Conservation (phyloP, 1,140 invertebrate species). For the Musca vetustissima region DNA sequence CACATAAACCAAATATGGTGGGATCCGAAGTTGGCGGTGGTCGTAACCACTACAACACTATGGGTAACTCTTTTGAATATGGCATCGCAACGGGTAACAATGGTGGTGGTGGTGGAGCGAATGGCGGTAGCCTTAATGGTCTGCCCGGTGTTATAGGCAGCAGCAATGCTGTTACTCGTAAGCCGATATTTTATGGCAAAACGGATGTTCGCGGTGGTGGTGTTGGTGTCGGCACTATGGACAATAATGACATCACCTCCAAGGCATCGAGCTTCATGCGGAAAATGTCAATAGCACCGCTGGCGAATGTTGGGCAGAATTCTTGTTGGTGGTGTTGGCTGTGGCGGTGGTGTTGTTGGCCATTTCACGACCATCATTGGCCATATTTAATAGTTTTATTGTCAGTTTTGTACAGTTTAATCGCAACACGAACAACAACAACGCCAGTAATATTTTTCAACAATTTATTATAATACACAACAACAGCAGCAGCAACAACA, state of each 20-base stretch:
- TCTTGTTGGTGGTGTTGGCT: slow-evolving; percentile 32
- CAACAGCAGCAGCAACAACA: slow-evolving; percentile 36
- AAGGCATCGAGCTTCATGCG: slow-evolving; percentile 16
- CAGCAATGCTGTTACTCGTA: slow-evolving; percentile 36
- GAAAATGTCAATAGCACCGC: slow-evolving; percentile 5
- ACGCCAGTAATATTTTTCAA: slow-evolving; percentile 22
- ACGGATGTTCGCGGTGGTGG: slow-evolving; percentile 23
- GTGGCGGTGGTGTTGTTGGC: slow-evolving; percentile 33
- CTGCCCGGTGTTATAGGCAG: slow-evolving; percentile 18
- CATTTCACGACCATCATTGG: slow-evolving; percentile 20
- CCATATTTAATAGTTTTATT: slow-evolving; percentile 26
- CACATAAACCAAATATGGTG: slow-evolving; percentile 16
- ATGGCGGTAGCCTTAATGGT: slow-evolving; percentile 34
- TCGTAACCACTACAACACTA: slow-evolving; percentile 7
- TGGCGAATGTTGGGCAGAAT: slow-evolving; percentile 7
- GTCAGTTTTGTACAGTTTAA: slow-evolving; percentile 27
- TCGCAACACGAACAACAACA: slow-evolving; percentile 28
- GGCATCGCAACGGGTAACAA: slow-evolving; percentile 17
- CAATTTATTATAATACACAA: slow-evolving; percentile 36
- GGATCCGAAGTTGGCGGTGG: slow-evolving; percentile 5
- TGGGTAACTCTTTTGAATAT: slow-evolving; percentile 11
- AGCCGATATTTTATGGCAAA: slow-evolving; percentile 35
- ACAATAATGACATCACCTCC: slow-evolving; percentile 30
- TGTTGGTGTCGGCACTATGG: slow-evolving; percentile 31
- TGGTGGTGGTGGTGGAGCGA: background rate